A percentile compares a stretch with the other conserved stretches of the same genome.
Evolutionary conservation across 2,888 invertebrate species (phyloP).

Genomic region (Drosophila affinis): DNA sequence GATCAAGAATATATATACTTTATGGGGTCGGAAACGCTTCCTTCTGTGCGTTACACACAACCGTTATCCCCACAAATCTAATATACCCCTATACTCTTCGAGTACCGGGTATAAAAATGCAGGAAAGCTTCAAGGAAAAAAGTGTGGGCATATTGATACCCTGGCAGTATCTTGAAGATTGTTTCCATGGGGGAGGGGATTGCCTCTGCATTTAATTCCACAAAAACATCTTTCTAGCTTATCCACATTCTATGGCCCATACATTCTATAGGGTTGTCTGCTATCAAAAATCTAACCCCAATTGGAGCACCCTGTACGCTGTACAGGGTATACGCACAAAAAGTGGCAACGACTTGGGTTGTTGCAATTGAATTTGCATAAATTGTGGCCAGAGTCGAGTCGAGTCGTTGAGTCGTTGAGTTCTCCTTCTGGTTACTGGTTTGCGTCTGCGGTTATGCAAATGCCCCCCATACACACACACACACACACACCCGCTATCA

Average conservation of each 20-base stretch:
- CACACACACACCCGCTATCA: slow-evolving; percentile 3
- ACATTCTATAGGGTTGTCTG: too few relatives aligned
- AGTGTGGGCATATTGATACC: background rate
- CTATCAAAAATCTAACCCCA: background rate
- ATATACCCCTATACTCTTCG: too few relatives aligned
- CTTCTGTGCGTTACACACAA: too few relatives aligned
- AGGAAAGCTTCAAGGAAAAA: too few relatives aligned
- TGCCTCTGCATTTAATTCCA: too few relatives aligned
- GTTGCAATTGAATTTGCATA: slow-evolving; percentile 80
- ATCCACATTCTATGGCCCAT: too few relatives aligned
- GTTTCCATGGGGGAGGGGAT: too few relatives aligned
- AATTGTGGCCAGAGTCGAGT: slow-evolving; percentile 61
- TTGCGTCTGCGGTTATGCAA: slow-evolving; percentile 71
- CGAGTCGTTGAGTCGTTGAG: slow-evolving; percentile 19
- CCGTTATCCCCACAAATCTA: too few relatives aligned
- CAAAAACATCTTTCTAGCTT: background rate
- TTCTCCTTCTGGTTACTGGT: slow-evolving; percentile 42
- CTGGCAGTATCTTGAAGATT: background rate
- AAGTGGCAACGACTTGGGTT: slow-evolving; percentile 77
- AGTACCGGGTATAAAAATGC: too few relatives aligned
- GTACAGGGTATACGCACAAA: slow-evolving; percentile 38
- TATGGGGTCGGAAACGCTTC: too few relatives aligned
- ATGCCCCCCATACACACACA: slow-evolving; percentile 40
- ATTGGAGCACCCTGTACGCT: background rate
- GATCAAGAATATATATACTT: too few relatives aligned